Base-by-base conservation (phyloP, 2,113 vertebrate species). In the Chrysochloris asiatica region DNA sequence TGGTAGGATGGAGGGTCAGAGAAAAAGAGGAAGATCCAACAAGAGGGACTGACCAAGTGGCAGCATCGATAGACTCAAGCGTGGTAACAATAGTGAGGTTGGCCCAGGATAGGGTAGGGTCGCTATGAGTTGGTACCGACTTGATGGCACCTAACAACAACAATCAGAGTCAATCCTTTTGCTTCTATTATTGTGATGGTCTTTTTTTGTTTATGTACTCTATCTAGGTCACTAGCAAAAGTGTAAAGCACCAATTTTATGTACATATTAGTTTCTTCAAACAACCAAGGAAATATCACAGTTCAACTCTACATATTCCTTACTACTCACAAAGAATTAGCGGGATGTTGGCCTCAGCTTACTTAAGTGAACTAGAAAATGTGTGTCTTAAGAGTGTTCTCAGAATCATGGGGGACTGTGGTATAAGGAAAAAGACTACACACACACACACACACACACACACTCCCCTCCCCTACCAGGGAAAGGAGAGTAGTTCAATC, bases 221-320 rank as follows among this genome's bases (percentile, higher is more conserved):
- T 48, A 67, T 36, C 41, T 79, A 83, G 73, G 8, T 79, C 33
- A 80, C 38, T 65, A 76, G 52, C 33, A 69, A 48, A 88, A 87
- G 24, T 33, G 13, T 88, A 90, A 59, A 48, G 26, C 17, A 41
- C 38, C 54, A 69, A 41, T 30, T 95, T 80, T 75, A 63, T 26
- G 28, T 77, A 36, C 28, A 24, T 33, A 71, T n/a, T 61, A 76
- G 50, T 52, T 83, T 47, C 16, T 45, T 90, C 82, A 93, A 77
- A 87, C 67, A 73, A 86, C 83, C 38, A n/a, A 19, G 19, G n/a
- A 91, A 92, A 84, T 61, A 72, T 10, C 52, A 71, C 38, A 89
- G 12, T 54, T 87, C 80, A 77, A 47, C 52, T 90, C 56, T 88
- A 89, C 43, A 78, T 8, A 83, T 24, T 41, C 38, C 33, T 30